These are phyloP conservation scores for Trematocara variabile DNA, from an alignment of 2,113 vertebrate genomes.

Conservation along the genomic window DNA sequence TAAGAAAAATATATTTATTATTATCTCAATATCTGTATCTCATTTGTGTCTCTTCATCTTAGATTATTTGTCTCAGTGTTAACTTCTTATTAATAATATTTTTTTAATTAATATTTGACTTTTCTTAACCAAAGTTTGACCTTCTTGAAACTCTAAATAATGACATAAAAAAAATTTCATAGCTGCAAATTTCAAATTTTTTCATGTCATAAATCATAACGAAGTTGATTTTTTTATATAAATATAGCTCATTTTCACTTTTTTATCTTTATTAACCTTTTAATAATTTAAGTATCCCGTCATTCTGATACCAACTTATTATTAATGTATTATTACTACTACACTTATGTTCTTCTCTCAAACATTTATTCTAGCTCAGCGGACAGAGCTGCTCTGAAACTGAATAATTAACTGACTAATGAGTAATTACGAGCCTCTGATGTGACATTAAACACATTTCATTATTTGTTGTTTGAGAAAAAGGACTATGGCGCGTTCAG, in stretches of 20 bases:
- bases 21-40: neutral
- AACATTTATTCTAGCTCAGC: neutral
- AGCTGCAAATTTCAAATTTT: neutral
- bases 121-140: neutral
- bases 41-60: neutral
- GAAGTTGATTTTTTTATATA: neutral
- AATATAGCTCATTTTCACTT: neutral
- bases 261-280: neutral
- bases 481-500: neutral
- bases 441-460: neutral
- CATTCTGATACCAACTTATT: neutral
- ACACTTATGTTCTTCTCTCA: neutral
- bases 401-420: neutral
- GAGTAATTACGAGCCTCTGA: neutral
- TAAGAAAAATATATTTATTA: neutral
- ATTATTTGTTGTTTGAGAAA: neutral
- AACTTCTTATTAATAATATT: neutral
- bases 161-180: neutral
- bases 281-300: neutral
- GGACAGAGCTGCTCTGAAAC: neutral
- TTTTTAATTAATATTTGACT: fast-evolving
- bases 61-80: neutral
- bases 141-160: neutral
- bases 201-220: neutral
- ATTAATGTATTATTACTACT: neutral